Base-by-base conservation (phyloP, 2,113 vertebrate species). In the Cyprinodon brontotheroides region DNA sequence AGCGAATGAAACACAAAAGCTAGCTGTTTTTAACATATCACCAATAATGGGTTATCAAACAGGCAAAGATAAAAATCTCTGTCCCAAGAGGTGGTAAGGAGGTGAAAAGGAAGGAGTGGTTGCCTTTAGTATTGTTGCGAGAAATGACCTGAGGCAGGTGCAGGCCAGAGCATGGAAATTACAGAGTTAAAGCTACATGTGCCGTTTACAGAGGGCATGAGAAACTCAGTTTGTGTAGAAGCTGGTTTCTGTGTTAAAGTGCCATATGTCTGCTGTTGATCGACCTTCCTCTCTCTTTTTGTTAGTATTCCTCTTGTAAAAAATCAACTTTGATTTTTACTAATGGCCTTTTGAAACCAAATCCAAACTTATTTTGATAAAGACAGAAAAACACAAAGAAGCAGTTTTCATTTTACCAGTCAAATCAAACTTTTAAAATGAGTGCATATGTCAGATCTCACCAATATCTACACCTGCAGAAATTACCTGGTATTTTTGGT, bases 81-180 rank as follows among this genome's bases (percentile, higher is more conserved):
- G 79, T 86, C 68, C 74, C 77, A 65, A 14, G 50, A 15, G n/a
- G 50, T 0, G 13, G 61, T 29, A 29, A 63, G 85, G 77, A 82
- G 76, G 78, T 73, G 79, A 77, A 75, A 64, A 74, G 60, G 64
- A 79, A 72, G 47, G 70, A 72, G 78, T 67, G 74, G 76, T 68
- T 48, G 41, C 63, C 74, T 86, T 85, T 68, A 71, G 80, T 79
- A 17, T 70, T 10, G 4, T 74, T 81, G 74, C 47, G 80, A 87
- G 88, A 90, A 92, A 88, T 80, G 65, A 85, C 88, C 86, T 40
- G 0, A 81, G 87, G 88, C 88, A 87, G 84, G 45, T 88, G 80
- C 39, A 83, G 72, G 76, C 70, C 70, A 6, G 43, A 22, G 61
- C 77, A 64, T 78, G 87, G 84, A 86, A 89, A 92, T 91, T 86